These are phyloP conservation scores for Drosophila anomalata DNA, from an alignment of 2,888 invertebrate genomes.

Conservation along the genomic window DNA sequence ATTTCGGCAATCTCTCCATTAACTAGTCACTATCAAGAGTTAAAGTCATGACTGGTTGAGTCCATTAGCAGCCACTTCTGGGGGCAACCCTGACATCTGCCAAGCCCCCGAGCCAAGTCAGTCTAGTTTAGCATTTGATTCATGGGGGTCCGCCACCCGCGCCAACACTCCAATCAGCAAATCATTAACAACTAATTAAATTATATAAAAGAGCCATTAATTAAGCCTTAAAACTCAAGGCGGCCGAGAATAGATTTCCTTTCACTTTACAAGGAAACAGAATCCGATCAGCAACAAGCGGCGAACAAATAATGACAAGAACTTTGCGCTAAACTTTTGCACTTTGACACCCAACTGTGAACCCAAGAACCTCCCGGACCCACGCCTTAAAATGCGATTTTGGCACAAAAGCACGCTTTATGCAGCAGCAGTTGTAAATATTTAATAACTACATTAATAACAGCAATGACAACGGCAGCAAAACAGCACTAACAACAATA, in stretches of 20 bases:
- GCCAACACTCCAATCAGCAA: conserved; percentile 64
- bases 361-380: conserved; percentile 25
- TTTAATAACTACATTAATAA: conserved; percentile 79
- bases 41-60: conserved; percentile 54
- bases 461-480: conserved; percentile 54
- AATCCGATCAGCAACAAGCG: conserved; percentile 21
- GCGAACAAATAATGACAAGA: conserved; percentile 73
- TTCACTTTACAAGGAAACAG: conserved; percentile 52
- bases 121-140: conserved; percentile 65
- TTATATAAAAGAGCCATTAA: conserved; percentile 77
- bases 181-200: conserved; percentile 79
- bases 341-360: conserved; percentile 64
- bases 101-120: conserved; percentile 63
- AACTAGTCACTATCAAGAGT: conserved; percentile 41
- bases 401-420: conserved; percentile 59
- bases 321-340: conserved; percentile 75
- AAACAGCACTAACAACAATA: conserved; percentile 37
- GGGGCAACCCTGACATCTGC: conserved; percentile 74
- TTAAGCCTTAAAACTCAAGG: conserved; percentile 54
- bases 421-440: conserved; percentile 76
- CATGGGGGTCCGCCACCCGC: conserved; percentile 49
- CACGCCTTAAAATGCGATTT: conserved; percentile 31
- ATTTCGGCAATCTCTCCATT: conserved; percentile 43
- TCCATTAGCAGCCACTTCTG: conserved; percentile 62
- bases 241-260: conserved; percentile 50